Evolutionary conservation across 2,113 vertebrate species (phyloP), one percentile per base, ranked within the genome.

Genomic region (Dendropsophus ebraccatus): DNA sequence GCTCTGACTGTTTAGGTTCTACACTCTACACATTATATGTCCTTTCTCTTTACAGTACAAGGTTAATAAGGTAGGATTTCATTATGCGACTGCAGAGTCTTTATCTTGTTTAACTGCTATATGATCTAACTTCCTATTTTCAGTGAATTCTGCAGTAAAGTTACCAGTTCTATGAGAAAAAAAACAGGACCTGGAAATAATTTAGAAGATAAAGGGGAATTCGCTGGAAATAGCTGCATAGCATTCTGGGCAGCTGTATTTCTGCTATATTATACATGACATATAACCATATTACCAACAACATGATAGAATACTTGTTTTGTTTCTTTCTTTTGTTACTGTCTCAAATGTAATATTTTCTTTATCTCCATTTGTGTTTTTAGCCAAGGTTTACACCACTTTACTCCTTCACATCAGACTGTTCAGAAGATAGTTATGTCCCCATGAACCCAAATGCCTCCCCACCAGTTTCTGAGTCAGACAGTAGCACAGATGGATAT

Each of bases 361-460:
- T 23, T 19, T 19, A 50, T 1, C 13, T 69, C 49, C 67, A 12
- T 35, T 30, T 28, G 5, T 17, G 2, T 73, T 17, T 90, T 81
- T 84, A 94, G 92, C 93, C 96, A 8, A 92, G 92, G 2, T 92
- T 93, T 85, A 92, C 92, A 14, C 89, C 92, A 0, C 88, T 89
- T 41, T 92, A 89, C 89, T 90, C 92, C 0, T 85, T 87, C 0
- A 67, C 87, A 0, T 79, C 86, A 0, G 87, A 89, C 79, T 88
- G 81, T 58, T n/a, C 88, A 0, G 96, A 97, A 81, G 97, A 97
- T 83, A 93, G 94, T 67, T 99, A 99, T 0, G 92, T 99, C 77
- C 96, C 96, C 86, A 99, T 99, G 98, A 92, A 90, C 13, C 94
- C 95, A 76, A 92, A 90, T 80, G 87, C 90, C 2, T 94, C 94